Conservation (phyloP, 2,113 vertebrate species). For the Benitochromis conjunctus region DNA sequence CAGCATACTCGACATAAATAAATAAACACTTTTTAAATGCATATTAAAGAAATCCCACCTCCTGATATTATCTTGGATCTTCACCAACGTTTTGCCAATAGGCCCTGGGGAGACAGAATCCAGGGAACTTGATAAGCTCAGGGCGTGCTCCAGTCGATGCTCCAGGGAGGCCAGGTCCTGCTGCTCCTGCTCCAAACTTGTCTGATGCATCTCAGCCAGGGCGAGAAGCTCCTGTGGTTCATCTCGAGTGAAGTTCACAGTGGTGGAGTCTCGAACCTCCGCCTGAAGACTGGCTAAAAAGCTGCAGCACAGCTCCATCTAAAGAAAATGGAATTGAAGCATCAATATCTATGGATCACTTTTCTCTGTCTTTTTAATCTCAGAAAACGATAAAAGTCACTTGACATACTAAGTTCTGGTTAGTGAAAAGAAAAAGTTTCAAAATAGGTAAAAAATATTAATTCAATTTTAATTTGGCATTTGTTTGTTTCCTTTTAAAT, state of each 20-base stretch:
- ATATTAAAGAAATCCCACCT: constrained; percentile 71
- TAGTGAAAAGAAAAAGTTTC: not conserved
- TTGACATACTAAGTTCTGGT: not conserved
- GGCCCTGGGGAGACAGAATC: constrained; percentile 42
- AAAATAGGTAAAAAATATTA: not conserved
- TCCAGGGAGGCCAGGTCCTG: constrained; percentile 75
- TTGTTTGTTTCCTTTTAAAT: not conserved
- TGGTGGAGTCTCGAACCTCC: constrained; percentile 74
- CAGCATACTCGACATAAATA: not conserved
- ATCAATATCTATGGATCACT: not conserved
- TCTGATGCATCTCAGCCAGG: constrained; percentile 68
- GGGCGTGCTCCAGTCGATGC: constrained; percentile 66
- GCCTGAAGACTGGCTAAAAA: constrained; percentile 80
- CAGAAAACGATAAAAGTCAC: not conserved
- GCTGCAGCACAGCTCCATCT: constrained; percentile 86
- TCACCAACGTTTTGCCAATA: constrained; percentile 70
- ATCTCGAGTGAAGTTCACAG: constrained; percentile 61
- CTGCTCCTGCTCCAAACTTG: constrained; percentile 74
- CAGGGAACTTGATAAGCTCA: constrained; percentile 45
- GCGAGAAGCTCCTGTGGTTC: constrained; percentile 73
- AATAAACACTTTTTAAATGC: not conserved
- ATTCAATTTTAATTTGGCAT: not conserved
- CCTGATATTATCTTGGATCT: constrained; percentile 77
- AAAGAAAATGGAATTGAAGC: not conserved
- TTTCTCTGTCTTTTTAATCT: not conserved